These are phyloP conservation scores for Mimumesa dahlbomi DNA, from an alignment of 2,888 invertebrate species.

Conservation along the genomic window DNA sequence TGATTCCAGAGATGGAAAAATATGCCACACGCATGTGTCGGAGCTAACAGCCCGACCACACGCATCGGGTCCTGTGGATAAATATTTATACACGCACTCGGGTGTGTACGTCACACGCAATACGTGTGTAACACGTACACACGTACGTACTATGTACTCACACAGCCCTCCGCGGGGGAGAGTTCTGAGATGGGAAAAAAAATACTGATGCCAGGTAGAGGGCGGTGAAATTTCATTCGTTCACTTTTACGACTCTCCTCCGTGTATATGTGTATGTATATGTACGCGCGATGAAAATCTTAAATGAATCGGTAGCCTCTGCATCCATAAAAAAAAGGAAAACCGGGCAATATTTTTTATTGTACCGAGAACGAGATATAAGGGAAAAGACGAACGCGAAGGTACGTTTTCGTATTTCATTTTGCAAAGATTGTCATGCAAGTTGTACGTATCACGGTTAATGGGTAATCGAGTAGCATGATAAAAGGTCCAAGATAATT, in stretches of 20 bases:
- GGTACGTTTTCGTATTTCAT: constrained; percentile 6
- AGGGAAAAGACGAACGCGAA: neutral
- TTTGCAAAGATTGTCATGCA: constrained; percentile 12
- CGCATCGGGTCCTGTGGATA: constrained; percentile 42
- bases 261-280: constrained; percentile 6
- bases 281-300: constrained; percentile 24
- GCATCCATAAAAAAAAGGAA: constrained; percentile 22
- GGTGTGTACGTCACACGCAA: constrained; percentile 31
- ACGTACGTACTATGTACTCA: too few species aligned
- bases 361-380: constrained; percentile 17
- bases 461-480: neutral
- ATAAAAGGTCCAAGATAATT: constrained; percentile 18
- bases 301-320: constrained; percentile 12
- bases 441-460: neutral
- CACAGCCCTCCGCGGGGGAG: neutral
- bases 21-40: constrained; percentile 31
- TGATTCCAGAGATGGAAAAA: constrained; percentile 27
- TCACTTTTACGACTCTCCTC: constrained; percentile 20
- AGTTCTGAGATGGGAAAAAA: neutral
- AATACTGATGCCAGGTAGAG: constrained; percentile 1
- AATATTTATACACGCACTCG: constrained; percentile 56
- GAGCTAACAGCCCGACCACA: constrained; percentile 14
- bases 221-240: constrained; percentile 26
- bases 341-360: constrained; percentile 4
- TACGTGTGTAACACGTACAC: too few species aligned